Evolutionary conservation across 2,797 vertebrate species (phyloP).

Genomic region (Choloepus didactylus): DNA sequence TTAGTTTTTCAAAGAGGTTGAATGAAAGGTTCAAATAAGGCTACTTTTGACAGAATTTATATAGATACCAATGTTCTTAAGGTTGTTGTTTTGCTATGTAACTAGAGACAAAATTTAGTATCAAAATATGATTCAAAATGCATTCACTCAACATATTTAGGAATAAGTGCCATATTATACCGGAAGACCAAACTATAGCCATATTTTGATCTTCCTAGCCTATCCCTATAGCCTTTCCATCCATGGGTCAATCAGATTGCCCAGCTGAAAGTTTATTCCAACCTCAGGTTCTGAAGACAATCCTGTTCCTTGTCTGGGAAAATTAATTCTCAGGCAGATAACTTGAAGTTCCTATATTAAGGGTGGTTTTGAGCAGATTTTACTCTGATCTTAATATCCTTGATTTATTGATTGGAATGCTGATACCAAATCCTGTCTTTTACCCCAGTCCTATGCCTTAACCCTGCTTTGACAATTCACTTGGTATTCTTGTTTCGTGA

Average conservation of each 20-base stretch:
- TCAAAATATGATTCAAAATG: background rate
- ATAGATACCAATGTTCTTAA: background rate
- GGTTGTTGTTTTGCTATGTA: conserved; percentile 9
- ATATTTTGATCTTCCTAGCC: background rate
- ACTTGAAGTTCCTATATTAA: background rate
- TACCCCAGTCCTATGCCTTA: background rate
- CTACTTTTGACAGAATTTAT: conserved; percentile 1
- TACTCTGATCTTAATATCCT: background rate
- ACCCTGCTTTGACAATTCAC: background rate
- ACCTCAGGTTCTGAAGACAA: background rate
- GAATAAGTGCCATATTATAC: background rate
- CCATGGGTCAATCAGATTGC: background rate
- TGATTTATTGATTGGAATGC: background rate
- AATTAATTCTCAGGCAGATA: background rate
- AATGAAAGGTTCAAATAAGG: background rate
- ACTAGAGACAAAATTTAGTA: background rate
- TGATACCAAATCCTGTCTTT: background rate
- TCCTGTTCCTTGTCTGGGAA: background rate
- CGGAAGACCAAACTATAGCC: background rate
- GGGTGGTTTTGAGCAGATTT: background rate
- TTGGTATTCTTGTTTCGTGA: background rate
- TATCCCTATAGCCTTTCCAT: background rate
- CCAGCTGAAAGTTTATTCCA: background rate
- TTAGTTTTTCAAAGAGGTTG: background rate
- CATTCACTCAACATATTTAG: background rate